Evolutionary conservation across 2,113 vertebrate genomes (phyloP), one percentile per base, ranked within the genome.

Genomic region (Microtus montanus): DNA sequence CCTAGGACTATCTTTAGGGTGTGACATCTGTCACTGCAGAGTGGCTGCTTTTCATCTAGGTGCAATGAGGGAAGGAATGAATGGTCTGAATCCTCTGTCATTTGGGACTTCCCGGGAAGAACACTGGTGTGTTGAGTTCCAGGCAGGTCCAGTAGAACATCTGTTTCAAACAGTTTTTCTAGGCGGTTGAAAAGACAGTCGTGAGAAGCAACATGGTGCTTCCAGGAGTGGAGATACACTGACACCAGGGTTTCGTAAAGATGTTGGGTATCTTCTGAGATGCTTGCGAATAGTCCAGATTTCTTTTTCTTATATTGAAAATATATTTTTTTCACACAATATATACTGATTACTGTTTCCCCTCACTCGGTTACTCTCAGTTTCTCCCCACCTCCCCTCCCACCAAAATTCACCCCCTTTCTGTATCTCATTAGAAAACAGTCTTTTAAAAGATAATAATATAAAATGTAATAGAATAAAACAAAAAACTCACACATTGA

Each of bases 281-380:
- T 88, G 44, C 70, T 91, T 93, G 17, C 35, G 82, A 93, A 20
- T 83, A 47, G 49, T 58, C 35, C 33, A 77, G 14, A 49, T 49
- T 63, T 96, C 71, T 89, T 75, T 54, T 82, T 58, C 52, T 82
- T 82, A 28, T 26, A 61, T 82, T 82, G 54, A 82, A 82, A 61
- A 49, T 54, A 73, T 13, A 24, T 63, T 30, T 63, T 63, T 63
- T 63, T 26, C 52, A 61, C 13, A 41, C 8, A 41, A 30, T 63
- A 30, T 63, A 63, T 30, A 15, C 58, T 41, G 24, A 41, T 17
- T 61, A 28, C 24, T 41, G 8, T 63, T 83, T 28, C 44, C 13
- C 4, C 14, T 63, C n/a, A 14, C 79, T 83, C 13, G 17, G 41
- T 5, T 28, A 63, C 54, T 63, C 5, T 58, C 2, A 63, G 54